Evolutionary conservation across 2,797 vertebrate species (phyloP).

Genomic region (Phataginus tricuspis): DNA sequence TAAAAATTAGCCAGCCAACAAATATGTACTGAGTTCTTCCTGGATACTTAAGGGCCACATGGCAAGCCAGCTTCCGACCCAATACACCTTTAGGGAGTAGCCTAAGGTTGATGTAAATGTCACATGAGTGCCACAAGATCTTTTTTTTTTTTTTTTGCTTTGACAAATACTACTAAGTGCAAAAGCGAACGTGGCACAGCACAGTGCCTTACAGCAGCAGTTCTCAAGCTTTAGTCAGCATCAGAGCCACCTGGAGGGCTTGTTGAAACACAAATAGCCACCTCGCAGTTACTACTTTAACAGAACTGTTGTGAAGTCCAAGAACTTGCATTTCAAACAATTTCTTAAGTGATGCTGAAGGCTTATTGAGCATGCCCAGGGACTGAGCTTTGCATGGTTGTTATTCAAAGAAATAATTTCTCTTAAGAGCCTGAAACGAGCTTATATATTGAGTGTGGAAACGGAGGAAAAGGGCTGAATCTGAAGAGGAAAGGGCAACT

Average conservation of each 20-base stretch:
- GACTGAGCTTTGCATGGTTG: not conserved
- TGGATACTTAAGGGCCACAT: not conserved
- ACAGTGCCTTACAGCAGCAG: not conserved
- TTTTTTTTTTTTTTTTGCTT: not conserved
- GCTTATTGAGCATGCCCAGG: not conserved
- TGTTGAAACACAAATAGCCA: not conserved
- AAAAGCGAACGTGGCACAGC: not conserved
- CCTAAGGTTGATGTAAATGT: not conserved
- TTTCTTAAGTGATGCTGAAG: not conserved
- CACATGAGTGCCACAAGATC: not conserved
- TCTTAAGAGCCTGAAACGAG: not conserved
- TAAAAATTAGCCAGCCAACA: not conserved
- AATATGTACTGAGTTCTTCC: not conserved
- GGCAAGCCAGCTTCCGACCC: not conserved
- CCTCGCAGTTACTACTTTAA: not conserved
- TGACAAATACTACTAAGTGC: not conserved
- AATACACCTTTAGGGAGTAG: not conserved
- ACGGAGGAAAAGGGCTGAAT: not conserved
- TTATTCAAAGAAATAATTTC: constrained; percentile 6
- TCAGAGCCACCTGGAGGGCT: not conserved
- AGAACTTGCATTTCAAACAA: not conserved
- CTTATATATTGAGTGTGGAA: not conserved
- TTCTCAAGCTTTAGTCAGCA: not conserved
- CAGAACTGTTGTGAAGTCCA: not conserved
- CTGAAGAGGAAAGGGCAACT: not conserved